These are phyloP conservation scores for Halcyon leucocephala DNA, from an alignment of 2,797 vertebrate species.

Conservation along the genomic window DNA sequence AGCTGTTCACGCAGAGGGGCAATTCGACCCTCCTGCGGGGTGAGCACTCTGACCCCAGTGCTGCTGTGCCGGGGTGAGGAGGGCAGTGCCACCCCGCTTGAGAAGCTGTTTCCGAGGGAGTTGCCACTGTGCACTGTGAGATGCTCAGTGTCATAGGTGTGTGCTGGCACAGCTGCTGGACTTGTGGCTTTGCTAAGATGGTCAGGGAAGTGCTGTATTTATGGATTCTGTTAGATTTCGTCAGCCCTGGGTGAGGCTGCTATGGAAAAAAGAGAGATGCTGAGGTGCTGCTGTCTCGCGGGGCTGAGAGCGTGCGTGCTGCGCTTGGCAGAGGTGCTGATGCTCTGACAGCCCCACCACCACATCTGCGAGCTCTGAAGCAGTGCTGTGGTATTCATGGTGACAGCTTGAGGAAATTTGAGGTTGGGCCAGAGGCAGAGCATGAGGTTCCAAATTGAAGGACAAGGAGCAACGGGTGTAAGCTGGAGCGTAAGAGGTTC, in stretches of 20 bases:
- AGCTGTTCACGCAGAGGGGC: neutral
- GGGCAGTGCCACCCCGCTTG: neutral
- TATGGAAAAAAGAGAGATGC: neutral
- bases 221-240: accelerated
- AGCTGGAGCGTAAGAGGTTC: too few relatives aligned
- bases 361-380: accelerated
- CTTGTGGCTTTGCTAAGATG: neutral
- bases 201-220: neutral
- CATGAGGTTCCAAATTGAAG: neutral
- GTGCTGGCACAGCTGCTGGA: neutral
- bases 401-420: neutral
- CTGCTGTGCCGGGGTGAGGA: neutral
- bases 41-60: neutral
- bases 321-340: neutral
- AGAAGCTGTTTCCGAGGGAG: neutral
- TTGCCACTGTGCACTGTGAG: accelerated
- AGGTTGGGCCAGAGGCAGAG: neutral
- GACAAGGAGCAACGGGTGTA: too few relatives aligned
- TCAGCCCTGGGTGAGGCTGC: neutral
- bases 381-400: neutral
- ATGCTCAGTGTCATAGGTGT: neutral
- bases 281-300: neutral
- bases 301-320: accelerated
- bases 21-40: neutral
- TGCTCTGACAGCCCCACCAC: accelerated